These are phyloP conservation scores for Rhagoletis zephyria DNA, from an alignment of 1,140 invertebrate species.

Conservation along the genomic window DNA sequence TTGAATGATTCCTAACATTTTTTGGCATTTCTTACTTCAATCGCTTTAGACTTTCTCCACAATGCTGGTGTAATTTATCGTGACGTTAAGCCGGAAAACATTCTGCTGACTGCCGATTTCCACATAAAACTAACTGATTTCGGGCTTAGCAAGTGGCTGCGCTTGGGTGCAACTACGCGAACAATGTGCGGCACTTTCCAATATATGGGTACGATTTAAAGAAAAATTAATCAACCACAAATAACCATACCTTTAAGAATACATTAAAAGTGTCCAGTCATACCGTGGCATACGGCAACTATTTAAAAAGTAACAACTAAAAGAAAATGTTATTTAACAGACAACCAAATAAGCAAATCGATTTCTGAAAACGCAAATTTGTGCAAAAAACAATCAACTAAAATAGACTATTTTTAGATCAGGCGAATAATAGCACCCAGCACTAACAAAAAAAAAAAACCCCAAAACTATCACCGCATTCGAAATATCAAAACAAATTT, in stretches of 20 bases:
- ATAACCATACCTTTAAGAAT: slow-evolving; percentile 22
- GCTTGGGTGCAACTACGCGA: slow-evolving; percentile 81
- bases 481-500: background rate
- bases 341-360: slow-evolving; percentile 2
- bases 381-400: slow-evolving; percentile 42
- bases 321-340: background rate
- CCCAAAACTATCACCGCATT: background rate
- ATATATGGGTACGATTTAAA: slow-evolving; percentile 85
- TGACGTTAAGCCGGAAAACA: slow-evolving; percentile 92
- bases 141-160: slow-evolving; percentile 93
- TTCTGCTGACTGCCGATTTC: slow-evolving; percentile 85
- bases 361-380: slow-evolving; percentile 21
- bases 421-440: slow-evolving; percentile 24
- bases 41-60: slow-evolving; percentile 87
- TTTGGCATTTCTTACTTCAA: background rate
- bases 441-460: background rate
- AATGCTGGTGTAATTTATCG: slow-evolving; percentile 92
- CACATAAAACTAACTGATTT: slow-evolving; percentile 92
- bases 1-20: background rate
- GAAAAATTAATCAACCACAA: slow-evolving; percentile 57
- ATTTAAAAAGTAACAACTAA: slow-evolving; percentile 37
- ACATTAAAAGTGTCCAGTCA: slow-evolving; percentile 14
- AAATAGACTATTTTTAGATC: background rate
- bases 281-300: background rate
- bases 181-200: slow-evolving; percentile 93